A percentile compares a stretch with the other conserved stretches of the same genome.
Evolutionary conservation across 2,888 invertebrate genomes (phyloP).

Genomic region (Nephrotoma flavescens): DNA sequence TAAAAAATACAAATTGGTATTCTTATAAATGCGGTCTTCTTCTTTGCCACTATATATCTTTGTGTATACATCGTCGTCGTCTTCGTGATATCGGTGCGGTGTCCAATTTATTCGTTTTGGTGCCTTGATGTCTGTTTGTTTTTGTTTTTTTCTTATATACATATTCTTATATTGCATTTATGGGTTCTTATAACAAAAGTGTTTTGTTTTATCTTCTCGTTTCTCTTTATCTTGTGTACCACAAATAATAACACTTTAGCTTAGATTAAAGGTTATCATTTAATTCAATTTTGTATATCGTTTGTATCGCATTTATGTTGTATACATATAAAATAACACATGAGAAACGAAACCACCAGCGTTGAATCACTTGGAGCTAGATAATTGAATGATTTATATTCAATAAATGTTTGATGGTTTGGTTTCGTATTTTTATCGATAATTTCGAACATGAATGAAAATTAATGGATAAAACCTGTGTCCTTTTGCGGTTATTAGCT

Average conservation of each 20-base stretch:
- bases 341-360: not conserved
- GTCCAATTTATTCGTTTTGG: not conserved
- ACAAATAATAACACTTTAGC: not conserved
- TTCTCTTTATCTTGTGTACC: not conserved
- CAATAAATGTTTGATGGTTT: not conserved
- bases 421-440: not conserved
- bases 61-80: not conserved
- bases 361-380: not conserved
- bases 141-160: not conserved
- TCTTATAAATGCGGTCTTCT: not conserved
- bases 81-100: not conserved
- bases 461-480: not conserved
- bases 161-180: not conserved
- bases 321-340: not conserved
- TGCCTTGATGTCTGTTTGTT: not conserved
- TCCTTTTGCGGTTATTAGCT: no score
- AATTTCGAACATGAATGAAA: not conserved
- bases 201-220: not conserved
- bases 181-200: not conserved
- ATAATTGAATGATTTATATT: not conserved
- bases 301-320: not conserved
- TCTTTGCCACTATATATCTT: not conserved
- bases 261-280: not conserved
- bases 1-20: not conserved
- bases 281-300: not conserved